A percentile compares a stretch with the other conserved stretches of the same genome.
These are phyloP conservation scores for Pocillopora meandrina DNA, from an alignment of 92 coral and sea anemone species.

Conservation along the genomic window DNA sequence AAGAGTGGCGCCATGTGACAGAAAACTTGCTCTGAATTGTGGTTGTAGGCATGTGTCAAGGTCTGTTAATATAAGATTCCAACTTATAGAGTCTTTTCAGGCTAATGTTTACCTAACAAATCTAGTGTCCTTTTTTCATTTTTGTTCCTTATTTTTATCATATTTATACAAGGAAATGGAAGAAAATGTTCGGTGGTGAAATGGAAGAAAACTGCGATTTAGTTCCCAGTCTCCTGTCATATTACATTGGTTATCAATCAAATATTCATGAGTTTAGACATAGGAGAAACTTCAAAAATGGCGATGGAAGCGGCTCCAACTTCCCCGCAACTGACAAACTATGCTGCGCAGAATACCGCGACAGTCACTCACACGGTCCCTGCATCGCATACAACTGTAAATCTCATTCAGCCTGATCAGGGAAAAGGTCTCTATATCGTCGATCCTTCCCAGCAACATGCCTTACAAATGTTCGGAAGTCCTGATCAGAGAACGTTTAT, in stretches of 20 bases:
- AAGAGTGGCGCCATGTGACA: no score
- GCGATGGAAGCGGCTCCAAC: conserved; percentile 98
- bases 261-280: conserved; percentile 72
- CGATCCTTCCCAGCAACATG: conserved; percentile 96
- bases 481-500: conserved; percentile 96
- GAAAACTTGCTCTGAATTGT: no score
- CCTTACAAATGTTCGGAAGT: conserved; percentile 96
- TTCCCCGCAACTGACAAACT: conserved; percentile 94
- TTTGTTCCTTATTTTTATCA: no score
- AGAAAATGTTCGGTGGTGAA: neutral
- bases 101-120: no score
- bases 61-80: no score
- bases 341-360: conserved; percentile 85
- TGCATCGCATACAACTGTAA: conserved; percentile 89
- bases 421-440: conserved; percentile 96
- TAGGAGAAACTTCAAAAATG: conserved; percentile 69
- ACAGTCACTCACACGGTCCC: conserved; percentile 95
- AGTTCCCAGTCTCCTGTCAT: conserved; percentile 31
- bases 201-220: neutral
- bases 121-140: no score
- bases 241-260: conserved; percentile 56
- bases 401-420: conserved; percentile 95
- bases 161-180: neutral
- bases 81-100: no score
- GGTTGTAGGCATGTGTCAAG: no score